Evolutionary conservation across 2,888 invertebrate genomes (phyloP).

Genomic region (Iphiclides podalirius): DNA sequence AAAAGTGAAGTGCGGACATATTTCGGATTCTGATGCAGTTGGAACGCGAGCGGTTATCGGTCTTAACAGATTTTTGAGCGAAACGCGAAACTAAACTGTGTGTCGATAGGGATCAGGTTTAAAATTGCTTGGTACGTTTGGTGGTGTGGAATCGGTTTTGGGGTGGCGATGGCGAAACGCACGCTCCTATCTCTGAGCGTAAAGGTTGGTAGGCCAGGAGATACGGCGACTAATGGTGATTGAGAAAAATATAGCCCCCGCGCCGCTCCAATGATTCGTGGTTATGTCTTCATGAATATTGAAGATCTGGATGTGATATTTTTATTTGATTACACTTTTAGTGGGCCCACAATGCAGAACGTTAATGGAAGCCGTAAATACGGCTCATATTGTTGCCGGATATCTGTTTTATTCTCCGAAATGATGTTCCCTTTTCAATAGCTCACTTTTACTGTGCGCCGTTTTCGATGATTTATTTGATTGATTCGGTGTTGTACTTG

Average conservation of each 20-base stretch:
- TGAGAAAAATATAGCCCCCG: constrained; percentile 76
- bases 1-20: constrained; percentile 80
- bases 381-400: constrained; percentile 23
- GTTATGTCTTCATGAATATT: constrained; percentile 79
- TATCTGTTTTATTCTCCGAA: too few relatives aligned
- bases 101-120: constrained; percentile 23
- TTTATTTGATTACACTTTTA: constrained; percentile 65
- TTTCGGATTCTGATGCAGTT: constrained; percentile 75
- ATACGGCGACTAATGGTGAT: constrained; percentile 78
- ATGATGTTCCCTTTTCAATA: constrained; percentile 7
- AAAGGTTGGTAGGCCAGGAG: constrained; percentile 70
- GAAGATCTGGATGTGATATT: constrained; percentile 68
- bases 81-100: constrained; percentile 34
- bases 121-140: constrained; percentile 29
- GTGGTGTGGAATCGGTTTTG: constrained; percentile 52
- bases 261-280: constrained; percentile 67
- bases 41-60: constrained; percentile 42
- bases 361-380: constrained; percentile 57
- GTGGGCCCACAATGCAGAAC: constrained; percentile 38
- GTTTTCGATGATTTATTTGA: neutral
- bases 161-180: constrained; percentile 43
- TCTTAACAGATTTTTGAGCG: constrained; percentile 38
- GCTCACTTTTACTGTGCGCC: neutral
- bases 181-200: constrained; percentile 53
- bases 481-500: too few relatives aligned